Evolutionary conservation across 2,797 vertebrate genomes (phyloP), one percentile per base, ranked within the genome.

Genomic region (Rhinatrema bivittatum): DNA sequence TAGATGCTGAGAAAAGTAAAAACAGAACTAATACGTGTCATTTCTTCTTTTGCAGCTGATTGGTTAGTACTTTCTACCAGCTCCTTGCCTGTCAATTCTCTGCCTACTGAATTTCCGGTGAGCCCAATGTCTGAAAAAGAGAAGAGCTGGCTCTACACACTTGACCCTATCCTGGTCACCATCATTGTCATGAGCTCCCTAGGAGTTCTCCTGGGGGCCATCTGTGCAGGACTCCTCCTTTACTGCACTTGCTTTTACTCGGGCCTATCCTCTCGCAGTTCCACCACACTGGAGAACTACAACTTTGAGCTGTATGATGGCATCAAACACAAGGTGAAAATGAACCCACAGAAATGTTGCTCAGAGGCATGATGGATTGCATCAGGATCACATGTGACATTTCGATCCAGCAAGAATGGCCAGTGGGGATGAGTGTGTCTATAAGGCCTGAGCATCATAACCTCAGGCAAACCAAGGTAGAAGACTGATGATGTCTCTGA

Each of bases 241-340:
- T 98, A 98, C 79, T 98, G 95, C 74, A 91, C 93, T 0, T 98
- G 95, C 40, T 96, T 90, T 1, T 97, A 97, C 5, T 79, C 88
- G 0, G 91, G 94, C 38, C 87, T 98, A 5, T 93, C 90, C 7
- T 92, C 93, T 0, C 90, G 93, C 46, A 95, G 90, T 77, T 96
- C 94, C 65, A 96, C 95, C 13, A 97, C 95, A 0, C 81, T 98
- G 70, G 95, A 98, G 80, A 96, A 97, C 80, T 98, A 98, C 86
- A 98, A 98, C 84, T 98, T 98, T 0, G 94, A 98, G 74, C 80
- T 98, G 52, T 98, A 98, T 0, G 95, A 98, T 0, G 95, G 95
- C 50, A 93, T 97, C 72, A 97, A 98, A 80, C 94, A 98, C 79
- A 98, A 98, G 68, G 94, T 97, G 53, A 98, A 98, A 85, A 92